Evolutionary conservation across 2,113 vertebrate genomes (phyloP).

Genomic region (Aegotheles bennettii): DNA sequence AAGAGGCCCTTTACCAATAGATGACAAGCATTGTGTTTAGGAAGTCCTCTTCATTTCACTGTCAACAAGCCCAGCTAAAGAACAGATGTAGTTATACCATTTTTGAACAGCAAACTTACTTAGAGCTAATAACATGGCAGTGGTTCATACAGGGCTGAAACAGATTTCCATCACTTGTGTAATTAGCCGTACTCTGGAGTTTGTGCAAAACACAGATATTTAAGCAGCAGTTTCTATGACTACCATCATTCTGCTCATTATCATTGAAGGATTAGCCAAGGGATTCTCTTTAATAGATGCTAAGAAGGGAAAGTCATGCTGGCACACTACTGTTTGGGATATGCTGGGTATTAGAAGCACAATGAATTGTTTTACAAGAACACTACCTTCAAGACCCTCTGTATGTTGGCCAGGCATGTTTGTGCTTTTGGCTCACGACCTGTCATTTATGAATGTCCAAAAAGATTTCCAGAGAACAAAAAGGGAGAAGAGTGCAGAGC

Average conservation of each 20-base stretch:
- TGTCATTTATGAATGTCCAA: not conserved
- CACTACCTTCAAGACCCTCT: not conserved
- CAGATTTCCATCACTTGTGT: not conserved
- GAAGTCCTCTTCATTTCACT: not conserved
- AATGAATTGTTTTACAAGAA: not conserved
- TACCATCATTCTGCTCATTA: constrained; percentile 25
- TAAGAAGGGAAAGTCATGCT: not conserved
- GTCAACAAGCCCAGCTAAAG: not conserved
- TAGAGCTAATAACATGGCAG: not conserved
- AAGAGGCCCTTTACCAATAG: not conserved
- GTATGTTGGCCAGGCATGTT: not conserved
- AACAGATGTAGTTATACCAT: not conserved
- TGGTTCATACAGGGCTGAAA: not conserved
- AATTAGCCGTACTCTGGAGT: not conserved
- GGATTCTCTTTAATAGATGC: not conserved
- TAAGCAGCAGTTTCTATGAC: constrained; percentile 45
- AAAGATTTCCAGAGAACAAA: not conserved
- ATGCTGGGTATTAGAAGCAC: not conserved
- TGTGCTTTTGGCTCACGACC: not conserved
- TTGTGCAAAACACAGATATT: not conserved
- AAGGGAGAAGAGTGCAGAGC: not conserved
- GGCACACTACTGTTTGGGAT: not conserved
- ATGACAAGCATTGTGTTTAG: not conserved
- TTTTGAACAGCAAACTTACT: not conserved
- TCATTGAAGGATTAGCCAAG: not conserved